Evolutionary conservation across 92 coral and sea anemone genomes (phyloP), one percentile per base, ranked within the genome.

Genomic region (Paramuricea clavata): DNA sequence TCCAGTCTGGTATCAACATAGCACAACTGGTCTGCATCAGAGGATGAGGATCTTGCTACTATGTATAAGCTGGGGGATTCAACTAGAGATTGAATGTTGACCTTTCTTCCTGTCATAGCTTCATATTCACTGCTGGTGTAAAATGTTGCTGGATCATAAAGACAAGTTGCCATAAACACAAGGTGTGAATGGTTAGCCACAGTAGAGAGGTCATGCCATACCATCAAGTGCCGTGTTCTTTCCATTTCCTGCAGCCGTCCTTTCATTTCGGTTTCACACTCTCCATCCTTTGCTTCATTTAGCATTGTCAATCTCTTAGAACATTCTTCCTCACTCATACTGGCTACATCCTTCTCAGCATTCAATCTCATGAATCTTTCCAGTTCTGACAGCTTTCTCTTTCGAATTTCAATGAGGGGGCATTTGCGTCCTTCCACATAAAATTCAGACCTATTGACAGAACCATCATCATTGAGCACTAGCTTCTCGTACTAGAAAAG

Each of bases 151-250:
- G 87, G 87, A 54, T 87, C 91, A 81, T 87, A 87, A 2, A 82
- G 6, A 76, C 74, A 47, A 17, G 78, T 33, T 1, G 82, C 91
- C 87, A 83, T 83, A 61, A 88, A 83, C 2, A 88, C 81, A 39
- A 88, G 60, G 85, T 89, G 85, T 17, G 83, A 87, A 88, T 85
- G 88, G 62, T 89, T 89, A 22, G 88, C 92, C 5, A 89, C 89
- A 10, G 88, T 89, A 47, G 89, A 89, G 61, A 82, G 85, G 75
- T 88, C 83, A 74, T 88, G 91, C 91, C 88, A 88, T 21, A 88
- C 81, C 34, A 72, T 12, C 6, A 89, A 56, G 68, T 89, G 85
- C 41, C 88, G 16, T 59, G 65, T 72, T 35, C 83, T 88, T 17
- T 75, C 69, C 36, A 88, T 54, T 52, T 6, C 77, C 36, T 83